Evolutionary conservation across 2,888 invertebrate genomes (phyloP).

Genomic region (Vesta saturnalis): DNA sequence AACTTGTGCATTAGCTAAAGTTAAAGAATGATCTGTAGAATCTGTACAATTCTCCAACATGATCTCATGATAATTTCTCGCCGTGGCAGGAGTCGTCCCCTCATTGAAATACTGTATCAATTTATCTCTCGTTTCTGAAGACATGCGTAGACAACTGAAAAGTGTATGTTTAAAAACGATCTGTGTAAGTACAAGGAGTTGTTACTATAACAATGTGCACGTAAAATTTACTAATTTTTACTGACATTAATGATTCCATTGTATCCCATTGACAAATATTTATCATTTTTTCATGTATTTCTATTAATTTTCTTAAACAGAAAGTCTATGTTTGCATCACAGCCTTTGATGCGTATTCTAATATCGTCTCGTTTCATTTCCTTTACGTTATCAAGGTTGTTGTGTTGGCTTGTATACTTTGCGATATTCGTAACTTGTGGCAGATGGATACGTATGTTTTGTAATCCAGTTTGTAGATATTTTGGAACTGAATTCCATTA

Average conservation of each 20-base stretch:
- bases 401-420: neutral
- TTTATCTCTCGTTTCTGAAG: slow-evolving; percentile 9
- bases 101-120: slow-evolving; percentile 4
- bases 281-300: neutral
- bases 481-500: too few species aligned
- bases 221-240: neutral
- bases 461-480: neutral
- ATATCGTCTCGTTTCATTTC: slow-evolving; percentile 5
- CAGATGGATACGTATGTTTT: neutral
- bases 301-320: too few species aligned
- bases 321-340: too few species aligned
- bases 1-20: too few species aligned
- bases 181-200: too few species aligned
- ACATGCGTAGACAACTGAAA: slow-evolving; percentile 6
- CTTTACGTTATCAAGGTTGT: slow-evolving; percentile 9
- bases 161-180: slow-evolving; percentile 7
- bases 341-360: too few species aligned
- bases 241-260: slow-evolving; percentile 1
- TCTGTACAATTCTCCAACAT: too few species aligned
- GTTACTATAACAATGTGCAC: too few species aligned
- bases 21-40: too few species aligned
- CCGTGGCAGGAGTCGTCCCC: neutral
- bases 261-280: slow-evolving; percentile 13
- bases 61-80: too few species aligned
- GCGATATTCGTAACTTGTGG: too few species aligned